Evolutionary conservation across 2,888 invertebrate genomes (phyloP).

Genomic region (Troides aeacus): DNA sequence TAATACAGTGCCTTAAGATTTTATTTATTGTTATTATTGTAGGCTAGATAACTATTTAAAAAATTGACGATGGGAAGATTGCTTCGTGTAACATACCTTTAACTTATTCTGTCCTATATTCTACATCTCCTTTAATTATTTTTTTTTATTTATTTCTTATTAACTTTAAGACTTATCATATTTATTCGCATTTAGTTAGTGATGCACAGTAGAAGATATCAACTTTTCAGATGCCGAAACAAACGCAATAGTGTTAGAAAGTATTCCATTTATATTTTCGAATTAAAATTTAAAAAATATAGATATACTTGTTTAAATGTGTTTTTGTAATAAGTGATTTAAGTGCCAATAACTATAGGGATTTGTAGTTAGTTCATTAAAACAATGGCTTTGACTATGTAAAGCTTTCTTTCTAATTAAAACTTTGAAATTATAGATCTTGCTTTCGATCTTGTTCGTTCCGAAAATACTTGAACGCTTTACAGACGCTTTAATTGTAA

Average conservation of each 20-base stretch:
- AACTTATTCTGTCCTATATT: conserved; percentile 46
- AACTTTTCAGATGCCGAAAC: conserved; percentile 20
- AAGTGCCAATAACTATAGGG: conserved; percentile 21
- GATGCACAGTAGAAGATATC: conserved; percentile 14
- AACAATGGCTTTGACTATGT: background rate
- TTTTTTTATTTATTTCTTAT: conserved; percentile 57
- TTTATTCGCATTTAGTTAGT: conserved; percentile 36
- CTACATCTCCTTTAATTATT: conserved; percentile 39
- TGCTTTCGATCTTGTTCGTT: conserved; percentile 10
- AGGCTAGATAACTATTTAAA: conserved; percentile 73
- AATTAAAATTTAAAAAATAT: conserved; percentile 3
- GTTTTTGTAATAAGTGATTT: conserved; percentile 14
- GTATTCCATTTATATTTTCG: conserved; percentile 8
- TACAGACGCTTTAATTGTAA: conserved; percentile 13
- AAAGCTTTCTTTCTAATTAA: background rate
- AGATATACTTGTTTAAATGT: conserved; percentile 4
- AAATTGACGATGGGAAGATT: conserved; percentile 58
- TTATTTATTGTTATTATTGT: conserved; percentile 76
- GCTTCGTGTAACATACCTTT: conserved; percentile 62
- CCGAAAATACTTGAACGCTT: conserved; percentile 1
- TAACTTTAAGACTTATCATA: conserved; percentile 44
- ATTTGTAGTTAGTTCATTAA: background rate
- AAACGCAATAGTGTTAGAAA: conserved; percentile 1
- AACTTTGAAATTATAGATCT: conserved; percentile 8
- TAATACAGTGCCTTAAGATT: conserved; percentile 77